These are phyloP conservation scores for Brachyrhaphis roseni DNA, from an alignment of 2,797 vertebrate genomes.

Conservation along the genomic window DNA sequence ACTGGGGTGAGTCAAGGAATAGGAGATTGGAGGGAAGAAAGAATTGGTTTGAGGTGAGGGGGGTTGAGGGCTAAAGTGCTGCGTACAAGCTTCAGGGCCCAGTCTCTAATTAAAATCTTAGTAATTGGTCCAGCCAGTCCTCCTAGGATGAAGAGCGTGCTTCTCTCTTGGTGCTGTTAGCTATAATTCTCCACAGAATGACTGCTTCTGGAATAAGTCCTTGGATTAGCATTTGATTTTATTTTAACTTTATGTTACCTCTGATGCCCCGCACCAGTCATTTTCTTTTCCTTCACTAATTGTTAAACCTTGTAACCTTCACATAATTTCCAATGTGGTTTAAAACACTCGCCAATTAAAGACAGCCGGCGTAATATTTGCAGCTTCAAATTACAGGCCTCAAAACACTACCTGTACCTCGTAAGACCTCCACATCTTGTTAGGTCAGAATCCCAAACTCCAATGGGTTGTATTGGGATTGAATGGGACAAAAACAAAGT, in stretches of 20 bases:
- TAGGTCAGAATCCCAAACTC: background rate
- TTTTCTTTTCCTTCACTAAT: conserved; percentile 44
- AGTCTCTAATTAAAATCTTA: conserved; percentile 76
- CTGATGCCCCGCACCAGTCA: conserved; percentile 19
- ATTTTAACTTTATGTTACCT: conserved; percentile 49
- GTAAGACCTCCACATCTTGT: background rate
- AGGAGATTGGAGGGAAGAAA: conserved; percentile 49
- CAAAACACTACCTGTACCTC: background rate
- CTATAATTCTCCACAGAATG: conserved; percentile 54
- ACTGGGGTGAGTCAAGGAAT: conserved; percentile 67
- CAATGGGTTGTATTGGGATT: background rate
- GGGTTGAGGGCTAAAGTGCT: conserved; percentile 37
- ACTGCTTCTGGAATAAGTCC: conserved; percentile 37
- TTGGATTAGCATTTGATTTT: conserved; percentile 50
- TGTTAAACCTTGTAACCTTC: conserved; percentile 33
- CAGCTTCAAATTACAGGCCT: background rate
- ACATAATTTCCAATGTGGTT: conserved; percentile 17
- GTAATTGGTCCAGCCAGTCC: conserved; percentile 73
- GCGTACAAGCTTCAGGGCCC: conserved; percentile 61
- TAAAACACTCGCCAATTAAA: conserved; percentile 14
- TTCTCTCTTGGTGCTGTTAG: conserved; percentile 45
- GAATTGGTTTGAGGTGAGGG: conserved; percentile 37
- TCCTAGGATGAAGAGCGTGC: conserved; percentile 60
- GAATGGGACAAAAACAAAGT: background rate
- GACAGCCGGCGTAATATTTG: conserved; percentile 31